Base-by-base conservation (phyloP, 2,888 invertebrate species). In the Clitarchus hookeri region DNA sequence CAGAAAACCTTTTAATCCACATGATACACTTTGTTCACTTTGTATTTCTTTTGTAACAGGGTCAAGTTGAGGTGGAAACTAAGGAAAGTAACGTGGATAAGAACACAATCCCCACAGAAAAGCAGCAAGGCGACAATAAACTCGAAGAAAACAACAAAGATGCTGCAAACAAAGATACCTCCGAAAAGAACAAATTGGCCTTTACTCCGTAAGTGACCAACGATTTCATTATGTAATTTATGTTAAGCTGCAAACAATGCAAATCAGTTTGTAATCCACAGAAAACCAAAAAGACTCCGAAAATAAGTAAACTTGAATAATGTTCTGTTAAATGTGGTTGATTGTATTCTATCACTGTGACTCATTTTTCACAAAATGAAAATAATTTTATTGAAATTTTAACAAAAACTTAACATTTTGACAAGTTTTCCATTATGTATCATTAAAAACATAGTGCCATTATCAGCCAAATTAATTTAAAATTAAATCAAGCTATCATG, bases 171-270 rank as follows among this genome's bases (percentile, higher is more conserved):
- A 65, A 65, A 16, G 65, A 65, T 23, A 65, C 65, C 65, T 27
- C 82, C 3, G 85, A 86, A 80, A 83, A 84, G 84, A 93, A 93
- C 89, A 93, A 94, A 89, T 92, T 92, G 89, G 90, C 93, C 89
- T 93, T 94, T 88, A 95, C 94, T 88, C 95, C 95, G 95, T 95
- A 91, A 94, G 94, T 91, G 86, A 78, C 13, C n/a, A 8, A 53
- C 0, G 3, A 53, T 53, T 65, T 65, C 1, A 8, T 65, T 16
- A 65, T 3, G 1, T 9, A 65, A n/a, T 65, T 65, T 12, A n/a
- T 1, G 23, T 65, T 65, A 8, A 8, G n/a, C 19, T 11, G 8
- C 65, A 65, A 19, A 65, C 65, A 65, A n/a, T 23, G 19, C 65
- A 65, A 65, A 19, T 65, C n/a, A 65, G 0, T 65, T 65, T 65